These are phyloP conservation scores for Spatula clypeata DNA, from an alignment of 2,797 vertebrate genomes.

Conservation along the genomic window DNA sequence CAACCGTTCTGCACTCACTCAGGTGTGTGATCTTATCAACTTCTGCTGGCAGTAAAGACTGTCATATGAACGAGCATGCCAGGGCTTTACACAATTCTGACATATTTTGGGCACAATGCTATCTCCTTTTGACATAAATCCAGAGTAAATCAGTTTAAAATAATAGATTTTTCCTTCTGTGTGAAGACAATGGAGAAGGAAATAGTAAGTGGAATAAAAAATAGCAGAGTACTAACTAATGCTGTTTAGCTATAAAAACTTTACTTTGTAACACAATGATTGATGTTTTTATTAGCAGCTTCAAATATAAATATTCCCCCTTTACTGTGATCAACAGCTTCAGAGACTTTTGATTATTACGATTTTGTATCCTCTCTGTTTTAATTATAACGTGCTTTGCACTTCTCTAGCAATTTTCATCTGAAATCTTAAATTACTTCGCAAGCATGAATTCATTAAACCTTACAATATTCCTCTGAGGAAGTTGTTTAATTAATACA, in stretches of 20 bases:
- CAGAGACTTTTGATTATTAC: neutral
- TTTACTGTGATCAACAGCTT: neutral
- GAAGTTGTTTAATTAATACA: conserved; percentile 34
- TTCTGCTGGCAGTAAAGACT: neutral
- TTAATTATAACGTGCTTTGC: neutral
- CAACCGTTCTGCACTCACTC: neutral
- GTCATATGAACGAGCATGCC: neutral
- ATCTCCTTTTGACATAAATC: neutral
- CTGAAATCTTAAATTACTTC: conserved; percentile 54
- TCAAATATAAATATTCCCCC: neutral
- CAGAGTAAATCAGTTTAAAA: neutral
- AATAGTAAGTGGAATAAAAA: neutral
- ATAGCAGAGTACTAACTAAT: neutral
- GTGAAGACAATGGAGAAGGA: neutral
- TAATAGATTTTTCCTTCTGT: conserved; percentile 3
- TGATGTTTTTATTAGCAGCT: conserved; percentile 17
- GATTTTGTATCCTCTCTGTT: neutral
- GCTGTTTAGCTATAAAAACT: neutral
- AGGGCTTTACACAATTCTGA: neutral
- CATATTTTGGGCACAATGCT: neutral
- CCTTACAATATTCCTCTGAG: neutral
- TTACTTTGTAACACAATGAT: neutral
- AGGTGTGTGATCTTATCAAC: neutral
- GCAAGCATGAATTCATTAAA: conserved; percentile 46
- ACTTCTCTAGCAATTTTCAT: neutral